Evolutionary conservation across 2,113 vertebrate genomes (phyloP).

Genomic region (Misgurnus mizolepis): DNA sequence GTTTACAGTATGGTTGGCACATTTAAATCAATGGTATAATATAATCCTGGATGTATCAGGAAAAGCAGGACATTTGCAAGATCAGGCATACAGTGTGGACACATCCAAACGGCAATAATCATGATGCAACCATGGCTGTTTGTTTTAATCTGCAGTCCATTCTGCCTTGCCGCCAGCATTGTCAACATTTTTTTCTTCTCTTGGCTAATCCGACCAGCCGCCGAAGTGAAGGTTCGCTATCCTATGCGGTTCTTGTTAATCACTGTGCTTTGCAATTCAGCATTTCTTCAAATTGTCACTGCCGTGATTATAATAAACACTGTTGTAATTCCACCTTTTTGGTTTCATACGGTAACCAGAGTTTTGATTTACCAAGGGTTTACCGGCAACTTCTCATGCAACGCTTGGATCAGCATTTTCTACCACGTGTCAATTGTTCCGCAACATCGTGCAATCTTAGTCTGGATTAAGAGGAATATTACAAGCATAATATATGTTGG

Average conservation of each 20-base stretch:
- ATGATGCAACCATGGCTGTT: constrained; percentile 17
- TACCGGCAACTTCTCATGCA: constrained; percentile 30
- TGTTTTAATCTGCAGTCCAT: constrained; percentile 12
- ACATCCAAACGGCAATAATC: neutral
- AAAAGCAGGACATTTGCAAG: constrained; percentile 6
- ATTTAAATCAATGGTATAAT: neutral
- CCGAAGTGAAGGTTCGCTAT: constrained; percentile 33
- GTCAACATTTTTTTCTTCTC: constrained; percentile 35
- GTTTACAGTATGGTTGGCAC: neutral
- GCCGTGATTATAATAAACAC: neutral
- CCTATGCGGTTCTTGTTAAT: constrained; percentile 41
- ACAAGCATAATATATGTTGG: constrained; percentile 2
- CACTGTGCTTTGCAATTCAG: constrained; percentile 36
- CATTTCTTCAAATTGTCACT: constrained; percentile 25
- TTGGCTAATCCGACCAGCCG: constrained; percentile 33
- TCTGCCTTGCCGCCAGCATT: neutral
- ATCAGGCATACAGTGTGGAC: neutral
- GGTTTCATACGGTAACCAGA: constrained; percentile 14
- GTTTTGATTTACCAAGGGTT: constrained; percentile 21
- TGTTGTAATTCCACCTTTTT: constrained; percentile 15
- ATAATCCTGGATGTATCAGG: constrained; percentile 1
- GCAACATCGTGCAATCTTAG: constrained; percentile 4
- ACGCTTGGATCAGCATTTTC: constrained; percentile 54
- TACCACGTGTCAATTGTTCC: constrained; percentile 50
- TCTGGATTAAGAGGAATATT: constrained; percentile 46